A percentile compares a stretch with the other conserved stretches of the same genome.
phyloP scores from a whole-genome alignment of 1,140 invertebrate genomes.

The Aporrectodea caliginosa region DNA sequence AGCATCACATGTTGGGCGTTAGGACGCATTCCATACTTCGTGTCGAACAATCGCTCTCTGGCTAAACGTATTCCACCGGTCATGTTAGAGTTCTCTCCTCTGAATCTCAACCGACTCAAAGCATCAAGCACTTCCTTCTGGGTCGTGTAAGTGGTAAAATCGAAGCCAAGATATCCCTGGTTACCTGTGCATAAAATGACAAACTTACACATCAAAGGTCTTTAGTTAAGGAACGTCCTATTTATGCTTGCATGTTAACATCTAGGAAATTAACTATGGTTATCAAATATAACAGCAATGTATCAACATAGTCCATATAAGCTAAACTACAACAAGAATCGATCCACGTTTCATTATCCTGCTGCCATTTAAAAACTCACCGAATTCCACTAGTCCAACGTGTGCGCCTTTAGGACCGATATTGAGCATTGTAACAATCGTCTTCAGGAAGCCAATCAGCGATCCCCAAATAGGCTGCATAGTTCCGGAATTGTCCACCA shows the following conservation, averaged over 20 bases:
- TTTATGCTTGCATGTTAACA: too few species aligned
- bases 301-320: too few species aligned
- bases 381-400: neutral
- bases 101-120: neutral
- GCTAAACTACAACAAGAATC: too few species aligned
- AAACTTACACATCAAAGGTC: too few species aligned
- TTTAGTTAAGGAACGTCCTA: too few species aligned
- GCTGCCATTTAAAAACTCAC: too few species aligned
- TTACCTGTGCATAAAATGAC: too few species aligned
- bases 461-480: neutral
- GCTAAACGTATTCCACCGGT: neutral
- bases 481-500: neutral
- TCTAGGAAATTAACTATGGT: too few species aligned
- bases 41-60: neutral
- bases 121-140: neutral
- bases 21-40: neutral
- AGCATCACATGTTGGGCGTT: neutral
- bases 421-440: neutral
- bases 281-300: too few species aligned
- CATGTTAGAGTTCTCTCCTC: conserved; percentile 1
- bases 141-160: neutral
- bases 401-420: neutral
- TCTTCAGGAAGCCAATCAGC: neutral
- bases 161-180: neutral
- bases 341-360: too few species aligned